Base-by-base conservation (phyloP, 1,140 invertebrate species). In the Hylyphantes graminicola region DNA sequence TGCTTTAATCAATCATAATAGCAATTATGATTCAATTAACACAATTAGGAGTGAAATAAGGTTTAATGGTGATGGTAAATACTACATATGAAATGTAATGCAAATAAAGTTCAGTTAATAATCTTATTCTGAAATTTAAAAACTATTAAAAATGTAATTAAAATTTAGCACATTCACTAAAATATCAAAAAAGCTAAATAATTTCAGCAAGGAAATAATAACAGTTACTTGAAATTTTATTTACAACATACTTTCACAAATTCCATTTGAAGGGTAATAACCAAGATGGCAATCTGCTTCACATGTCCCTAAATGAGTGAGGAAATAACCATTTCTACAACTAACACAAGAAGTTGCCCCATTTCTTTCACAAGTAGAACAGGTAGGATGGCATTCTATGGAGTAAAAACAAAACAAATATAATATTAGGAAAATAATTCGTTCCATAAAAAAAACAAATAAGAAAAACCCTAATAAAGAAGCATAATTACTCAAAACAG, bases 321-420 rank as follows among this genome's bases (percentile, higher is more conserved):
- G n/a, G 11, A 73, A 59, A 73, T 13, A 73, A 5, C 79, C 67
- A 63, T 64, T 68, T 59, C 67, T 73, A 51, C 79, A 81, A 50
- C n/a, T 72, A 13, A 68, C 79, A 81, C 79, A 81, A 2, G 65
- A 48, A 21, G 67, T 81, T 48, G 79, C 79, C 19, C 65, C 65
- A 53, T 17, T 61, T 61, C 79, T 81, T 61, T 81, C 79, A 73
- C 79, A 81, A 21, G 79, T 81, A 53, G 79, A 67, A 73, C 79
- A 81, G 6, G 51, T 21, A 50, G 55, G 68, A 10, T 81, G 79
- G 13, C 79, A 81, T 73, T 81, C 79, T 81, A 15, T 8, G 53
- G 53, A 50, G 13, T 19, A n/a, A n/a, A n/a, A n/a, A n/a, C n/a
- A n/a, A n/a, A 19, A 67, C 35, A 35, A 35, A 35, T 35, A 35